Conservation (phyloP, 2,113 vertebrate genomes). For the Columbina picui region DNA sequence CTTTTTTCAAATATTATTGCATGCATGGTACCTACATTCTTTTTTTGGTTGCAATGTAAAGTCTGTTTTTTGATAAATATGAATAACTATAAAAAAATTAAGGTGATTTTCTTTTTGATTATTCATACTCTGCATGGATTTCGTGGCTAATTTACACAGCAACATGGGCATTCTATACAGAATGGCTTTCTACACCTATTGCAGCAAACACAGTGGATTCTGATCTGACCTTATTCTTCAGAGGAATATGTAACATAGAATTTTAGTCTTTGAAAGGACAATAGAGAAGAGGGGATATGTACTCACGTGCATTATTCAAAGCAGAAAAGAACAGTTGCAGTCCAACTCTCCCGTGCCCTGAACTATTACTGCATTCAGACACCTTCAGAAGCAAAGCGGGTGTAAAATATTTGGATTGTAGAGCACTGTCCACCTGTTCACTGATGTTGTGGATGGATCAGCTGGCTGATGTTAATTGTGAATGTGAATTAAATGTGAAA, state of each 20-base stretch:
- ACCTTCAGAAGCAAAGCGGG: neutral
- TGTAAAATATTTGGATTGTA: neutral
- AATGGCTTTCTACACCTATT: neutral
- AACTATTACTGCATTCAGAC: neutral
- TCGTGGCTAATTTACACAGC: neutral
- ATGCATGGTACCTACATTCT: neutral
- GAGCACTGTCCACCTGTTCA: neutral
- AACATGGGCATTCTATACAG: neutral
- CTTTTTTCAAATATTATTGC: neutral
- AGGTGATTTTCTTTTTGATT: neutral
- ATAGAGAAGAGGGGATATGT: neutral
- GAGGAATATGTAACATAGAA: neutral
- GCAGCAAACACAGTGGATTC: neutral
- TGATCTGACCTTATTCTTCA: neutral
- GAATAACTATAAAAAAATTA: neutral
- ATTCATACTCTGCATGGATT: neutral
- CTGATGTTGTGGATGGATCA: accelerated
- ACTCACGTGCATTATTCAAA: neutral
- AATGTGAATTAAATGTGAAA: neutral
- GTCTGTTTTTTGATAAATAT: neutral
- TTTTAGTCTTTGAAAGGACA: neutral
- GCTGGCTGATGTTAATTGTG: no score
- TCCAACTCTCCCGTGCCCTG: neutral
- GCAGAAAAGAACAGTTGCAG: neutral
- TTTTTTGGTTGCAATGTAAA: neutral